Base-by-base conservation (phyloP, 2,797 vertebrate genomes). In the Sebastes melanostomus region DNA sequence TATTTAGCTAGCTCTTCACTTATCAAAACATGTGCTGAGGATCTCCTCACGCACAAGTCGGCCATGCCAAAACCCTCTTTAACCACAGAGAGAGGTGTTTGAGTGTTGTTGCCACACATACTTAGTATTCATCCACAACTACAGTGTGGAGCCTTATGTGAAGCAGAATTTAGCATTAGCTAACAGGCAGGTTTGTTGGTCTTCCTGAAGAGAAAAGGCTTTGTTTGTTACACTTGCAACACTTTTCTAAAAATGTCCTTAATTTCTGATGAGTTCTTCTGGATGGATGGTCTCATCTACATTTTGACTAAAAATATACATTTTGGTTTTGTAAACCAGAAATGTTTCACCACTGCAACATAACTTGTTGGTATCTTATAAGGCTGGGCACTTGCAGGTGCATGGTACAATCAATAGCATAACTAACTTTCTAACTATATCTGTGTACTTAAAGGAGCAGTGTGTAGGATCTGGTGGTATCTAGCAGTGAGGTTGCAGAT, bases 1-100 rank as follows among this genome's bases (percentile, higher is more conserved):
- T 66, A 58, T 78, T 67, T 58, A 79, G 38, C 55, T 30, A 36
- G 55, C 77, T 75, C 42, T 81, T 88, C 55, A 80, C 52, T 82
- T 76, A 70, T 58, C 50, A 46, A 78, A 80, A 76, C 62, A 71
- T 50, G 18, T 72, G 73, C 34, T 71, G 67, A 86, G 65, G 74
- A 83, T 66, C 83, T 84, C 72, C 60, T 81, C 56, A 38, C 66
- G 52, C 3, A 22, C 52, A 22, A 78, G 72, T 77, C 67, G 75
- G 52, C 60, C 56, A n/a, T 63, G 82, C 52, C 82, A 77, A 75
- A 85, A 71, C 52, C 27, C 71, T 75, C 69, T 78, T 65, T 42
- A 84, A 63, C 59, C 69, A 76, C 42, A 60, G 34, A 69, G 55
- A 84, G 82, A 63, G 55, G 50, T 66, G 30, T 78, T 82, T 71